Base-by-base conservation (phyloP, 2,888 invertebrate species). In the Ditula angustiorana region DNA sequence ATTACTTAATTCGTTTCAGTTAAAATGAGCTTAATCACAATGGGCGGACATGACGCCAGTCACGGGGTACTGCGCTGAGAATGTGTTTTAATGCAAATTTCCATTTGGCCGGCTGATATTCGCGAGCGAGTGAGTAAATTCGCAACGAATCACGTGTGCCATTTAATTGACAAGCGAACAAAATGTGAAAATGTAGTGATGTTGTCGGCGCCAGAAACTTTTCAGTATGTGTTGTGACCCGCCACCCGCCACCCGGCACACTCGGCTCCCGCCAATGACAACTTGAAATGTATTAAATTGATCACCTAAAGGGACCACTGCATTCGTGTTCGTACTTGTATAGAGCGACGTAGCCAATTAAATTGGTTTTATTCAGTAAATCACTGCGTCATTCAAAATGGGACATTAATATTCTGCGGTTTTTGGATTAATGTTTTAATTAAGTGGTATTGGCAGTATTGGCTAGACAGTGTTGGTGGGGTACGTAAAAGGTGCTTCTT, bases 91-190 rank as follows among this genome's bases (percentile, higher is more conserved):
- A 91, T 90, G 88, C 78, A 90, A 89, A 90, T 90, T 86, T 83
- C 81, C 88, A 86, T 87, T 86, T 84, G 86, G 81, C 77, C 80
- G 77, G 85, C 79, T 86, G 84, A 90, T 88, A 80, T 87, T 86
- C 82, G 77, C 87, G 76, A 82, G 74, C 80, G 82, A 84, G 82
- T 86, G 89, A 78, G 85, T 86, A 84, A 86, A 91, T 89, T 90
- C 81, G 79, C 82, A 82, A 74, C 83, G 88, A 83, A 87, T 88
- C 83, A 88, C 78, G 79, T 80, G 86, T 86, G 88, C 89, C 85
- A 86, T 87, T 86, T 86, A 89, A 88, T 89, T 87, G 91, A 89
- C 88, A 89, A 87, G 87, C 84, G 88, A 85, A 85, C 86, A 86
- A 85, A 89, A 88, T 85, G 84, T 84, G 84, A 76, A 75, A 80